Evolutionary conservation across 2,888 invertebrate species (phyloP), one percentile per base, ranked within the genome.

Genomic region (Cephus sareptanus): DNA sequence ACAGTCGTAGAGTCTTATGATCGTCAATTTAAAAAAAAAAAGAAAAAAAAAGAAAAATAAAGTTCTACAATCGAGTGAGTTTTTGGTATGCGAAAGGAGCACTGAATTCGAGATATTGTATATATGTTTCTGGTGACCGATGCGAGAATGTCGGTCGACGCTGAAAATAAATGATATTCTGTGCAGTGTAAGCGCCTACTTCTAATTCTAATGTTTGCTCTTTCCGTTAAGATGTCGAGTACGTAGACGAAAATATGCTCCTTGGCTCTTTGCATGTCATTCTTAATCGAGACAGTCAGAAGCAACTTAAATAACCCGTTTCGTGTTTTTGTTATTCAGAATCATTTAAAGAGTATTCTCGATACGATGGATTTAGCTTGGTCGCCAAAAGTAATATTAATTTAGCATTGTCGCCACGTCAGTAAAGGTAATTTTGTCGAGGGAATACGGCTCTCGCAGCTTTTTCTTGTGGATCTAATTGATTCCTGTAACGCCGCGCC

Each of bases 401-500:
- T 23, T 56, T 56, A 56, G 56, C 56, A 56, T 23, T 56, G 56
- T 56, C 56, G 73, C 35, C 75, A 77, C 79, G 83, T 90, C 87
- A 93, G 87, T 94, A 93, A 82, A 93, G 91, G 87, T 93, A 94
- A 89, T 93, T 92, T 86, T 93, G 91, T 82, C 92, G 92, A 79
- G 95, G 95, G 91, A 96, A 96, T 87, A 96, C 93, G 87, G 96
- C 95, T 87, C 95, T 95, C 78, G 95, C 94, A 88, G 94, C 94
- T 92, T 95, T 94, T 91, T 95, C 94, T 88, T 93, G 93, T 79
- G 96, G 96, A 92, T 96, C 95, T 79, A 95, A 94, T 91, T 95
- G 95, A 92, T 97, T 97, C 90, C 96, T 94, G 92, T 96, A 97
- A 86, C 94, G 95, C 90, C 95, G 95, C 83, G 96, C 95, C 91